Base-by-base conservation (phyloP, 2,888 invertebrate species). In the Scrobipalpa costella region DNA sequence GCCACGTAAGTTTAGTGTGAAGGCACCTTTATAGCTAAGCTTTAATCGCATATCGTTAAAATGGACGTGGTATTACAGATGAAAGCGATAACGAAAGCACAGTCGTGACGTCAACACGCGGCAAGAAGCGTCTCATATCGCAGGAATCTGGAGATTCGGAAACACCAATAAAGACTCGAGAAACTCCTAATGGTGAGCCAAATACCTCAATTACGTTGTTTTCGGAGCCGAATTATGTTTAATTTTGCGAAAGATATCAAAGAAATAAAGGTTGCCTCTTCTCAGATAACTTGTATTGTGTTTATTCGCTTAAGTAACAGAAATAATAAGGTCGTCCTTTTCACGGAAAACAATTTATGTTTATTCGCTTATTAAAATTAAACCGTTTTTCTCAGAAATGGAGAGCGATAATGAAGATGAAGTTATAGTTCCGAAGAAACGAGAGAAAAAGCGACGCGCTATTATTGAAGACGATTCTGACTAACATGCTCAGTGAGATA, bases 391-490 rank as follows among this genome's bases (percentile, higher is more conserved):
- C 44, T 8, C 47, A 47, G 47, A 21, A 50, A 11, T 19, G 0
- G 34, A 47, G 15, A 87, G 84, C 69, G 86, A 84, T 57, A 73
- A 75, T 49, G 84, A 83, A 64, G 82, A 82, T 27, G 78, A 79
- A 47, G 82, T 81, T 68, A 33, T 55, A 33, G 68, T 79, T 71
- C 71, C 80, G 68, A 73, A 76, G 60, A 85, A 81, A 79, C 78
- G 80, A 40, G 75, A 76, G 66, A 81, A 81, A 73, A 86, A 80
- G 71, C 82, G 84, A 13, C 76, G 85, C 63, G 69, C 81, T 63
- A 71, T 90, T 68, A 90, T 90, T 64, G 89, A 90, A 52, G 88
- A 88, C 64, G 90, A 90, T 71, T 90, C 90, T 0, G 90, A 90
- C 68, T 89, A 34, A 57, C 68, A 57, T 1, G 6, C 1, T 17